phyloP scores from a whole-genome alignment of 2,113 vertebrate genomes.

The Eolophus roseicapilla region DNA sequence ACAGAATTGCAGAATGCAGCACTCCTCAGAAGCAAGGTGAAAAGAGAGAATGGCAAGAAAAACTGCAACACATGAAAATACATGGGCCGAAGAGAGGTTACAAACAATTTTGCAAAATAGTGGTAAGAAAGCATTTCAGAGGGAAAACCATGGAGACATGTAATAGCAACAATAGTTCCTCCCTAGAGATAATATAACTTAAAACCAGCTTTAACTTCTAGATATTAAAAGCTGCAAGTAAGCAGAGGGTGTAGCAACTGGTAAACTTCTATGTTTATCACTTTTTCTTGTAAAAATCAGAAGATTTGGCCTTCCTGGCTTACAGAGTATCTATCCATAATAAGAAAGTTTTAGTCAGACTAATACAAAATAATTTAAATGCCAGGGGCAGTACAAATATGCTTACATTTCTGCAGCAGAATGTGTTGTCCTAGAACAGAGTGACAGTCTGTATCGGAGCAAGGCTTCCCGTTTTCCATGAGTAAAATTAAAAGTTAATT shows the following conservation, averaged over 20 bases:
- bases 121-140: neutral
- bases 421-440: neutral
- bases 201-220: neutral
- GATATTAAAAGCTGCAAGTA: neutral
- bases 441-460: neutral
- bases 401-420: neutral
- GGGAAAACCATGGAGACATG: neutral
- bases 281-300: neutral
- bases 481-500: neutral
- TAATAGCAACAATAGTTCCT: neutral
- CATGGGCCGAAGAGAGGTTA: neutral
- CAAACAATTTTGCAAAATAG: neutral
- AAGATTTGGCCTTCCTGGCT: neutral
- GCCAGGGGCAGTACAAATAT: neutral
- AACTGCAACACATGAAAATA: neutral
- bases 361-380: neutral
- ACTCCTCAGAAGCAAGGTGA: neutral
- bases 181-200: neutral
- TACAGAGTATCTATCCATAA: neutral
- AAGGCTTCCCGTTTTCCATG: neutral
- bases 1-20: fast-evolving
- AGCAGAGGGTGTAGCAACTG: neutral
- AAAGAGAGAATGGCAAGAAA: neutral
- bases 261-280: neutral
- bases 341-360: neutral